Evolutionary conservation across 1,140 invertebrate genomes (phyloP).

Genomic region (Arion vulgaris): DNA sequence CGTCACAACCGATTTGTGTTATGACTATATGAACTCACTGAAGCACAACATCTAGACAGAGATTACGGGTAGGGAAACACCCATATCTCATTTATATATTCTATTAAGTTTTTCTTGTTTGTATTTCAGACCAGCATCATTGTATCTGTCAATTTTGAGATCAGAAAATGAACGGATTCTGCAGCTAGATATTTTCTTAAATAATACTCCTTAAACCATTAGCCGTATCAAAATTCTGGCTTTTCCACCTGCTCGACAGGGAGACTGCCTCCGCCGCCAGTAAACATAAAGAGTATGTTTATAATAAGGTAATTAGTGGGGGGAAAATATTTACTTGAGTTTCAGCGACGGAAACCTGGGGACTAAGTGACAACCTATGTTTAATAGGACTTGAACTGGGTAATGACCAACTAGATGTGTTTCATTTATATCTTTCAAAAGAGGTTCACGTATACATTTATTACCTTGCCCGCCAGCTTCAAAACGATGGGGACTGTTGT

Average conservation of each 20-base stretch:
- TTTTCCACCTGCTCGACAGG: background rate
- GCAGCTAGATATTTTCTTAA: background rate
- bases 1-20: background rate
- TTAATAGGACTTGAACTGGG: background rate
- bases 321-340: slow-evolving; percentile 10
- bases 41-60: background rate
- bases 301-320: slow-evolving; percentile 14
- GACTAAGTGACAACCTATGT: background rate
- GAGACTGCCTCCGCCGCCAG: background rate
- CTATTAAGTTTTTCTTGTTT: background rate
- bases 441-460: too few relatives aligned
- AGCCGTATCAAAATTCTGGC: background rate
- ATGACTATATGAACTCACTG: background rate
- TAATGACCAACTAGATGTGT: background rate
- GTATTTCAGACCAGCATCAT: background rate
- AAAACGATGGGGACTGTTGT: too few relatives aligned
- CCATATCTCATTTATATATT: background rate
- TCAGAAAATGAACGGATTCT: background rate
- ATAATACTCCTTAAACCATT: background rate
- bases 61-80: background rate
- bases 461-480: too few relatives aligned
- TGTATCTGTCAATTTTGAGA: background rate
- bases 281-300: background rate
- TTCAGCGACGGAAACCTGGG: background rate
- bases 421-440: too few relatives aligned